Conservation (phyloP, 1,140 invertebrate species). For the Drosophila parabipectinata region DNA sequence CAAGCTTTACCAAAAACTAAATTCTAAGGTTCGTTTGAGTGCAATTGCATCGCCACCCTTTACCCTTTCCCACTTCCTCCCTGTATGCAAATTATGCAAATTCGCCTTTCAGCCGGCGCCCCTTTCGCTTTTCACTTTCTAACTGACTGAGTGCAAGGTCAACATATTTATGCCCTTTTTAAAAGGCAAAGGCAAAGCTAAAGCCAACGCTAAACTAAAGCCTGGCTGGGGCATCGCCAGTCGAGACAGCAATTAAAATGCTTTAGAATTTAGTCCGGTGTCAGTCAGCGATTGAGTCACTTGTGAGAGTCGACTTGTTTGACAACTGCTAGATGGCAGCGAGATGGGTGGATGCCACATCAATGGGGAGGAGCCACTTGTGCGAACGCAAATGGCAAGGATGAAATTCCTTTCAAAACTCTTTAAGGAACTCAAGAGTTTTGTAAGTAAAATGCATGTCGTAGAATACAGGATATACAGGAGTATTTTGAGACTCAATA, state of each 20-base stretch:
- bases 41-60: constrained; percentile 24
- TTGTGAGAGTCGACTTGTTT: constrained; percentile 31
- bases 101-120: constrained; percentile 36
- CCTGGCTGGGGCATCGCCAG: constrained; percentile 3
- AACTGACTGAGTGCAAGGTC: constrained; percentile 70
- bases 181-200: constrained; percentile 2
- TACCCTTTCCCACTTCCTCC: neutral
- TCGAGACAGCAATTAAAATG: constrained; percentile 63
- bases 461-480: neutral
- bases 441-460: constrained; percentile 19
- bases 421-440: constrained; percentile 19
- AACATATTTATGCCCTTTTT: constrained; percentile 61
- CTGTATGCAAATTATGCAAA: constrained; percentile 76
- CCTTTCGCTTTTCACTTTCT: constrained; percentile 70
- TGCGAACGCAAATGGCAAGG: neutral
- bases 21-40: constrained; percentile 53
- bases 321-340: constrained; percentile 31
- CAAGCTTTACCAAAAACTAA: constrained; percentile 66
- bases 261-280: constrained; percentile 46
- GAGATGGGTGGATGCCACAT: constrained; percentile 18
- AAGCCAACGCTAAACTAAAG: constrained; percentile 12
- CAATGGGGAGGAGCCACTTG: constrained; percentile 24
- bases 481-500: neutral
- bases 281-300: constrained; percentile 57
- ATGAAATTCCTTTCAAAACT: constrained; percentile 2